Percentiles rank a stretch among this genome's conserved stretches.
These are phyloP conservation scores for Amaurobius ferox DNA, from an alignment of 2,888 invertebrate species.

Conservation along the genomic window DNA sequence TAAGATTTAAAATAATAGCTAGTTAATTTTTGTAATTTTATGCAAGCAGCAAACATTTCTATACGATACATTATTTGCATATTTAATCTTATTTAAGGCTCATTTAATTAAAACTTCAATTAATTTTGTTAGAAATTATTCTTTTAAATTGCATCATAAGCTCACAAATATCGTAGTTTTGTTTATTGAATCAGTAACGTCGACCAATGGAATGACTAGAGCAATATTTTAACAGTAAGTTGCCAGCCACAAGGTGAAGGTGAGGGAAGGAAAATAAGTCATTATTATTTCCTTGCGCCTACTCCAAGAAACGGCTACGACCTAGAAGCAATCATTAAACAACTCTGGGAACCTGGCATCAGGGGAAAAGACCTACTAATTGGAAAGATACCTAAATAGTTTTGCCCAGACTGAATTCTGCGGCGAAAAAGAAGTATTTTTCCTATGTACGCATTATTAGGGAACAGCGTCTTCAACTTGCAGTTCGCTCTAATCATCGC, in stretches of 20 bases:
- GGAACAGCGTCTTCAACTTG: constrained; percentile 9
- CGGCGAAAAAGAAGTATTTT: constrained; percentile 18
- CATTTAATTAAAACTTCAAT: too few relatives aligned
- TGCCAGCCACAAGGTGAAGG: neutral
- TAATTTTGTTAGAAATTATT: too few relatives aligned
- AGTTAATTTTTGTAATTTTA: too few relatives aligned
- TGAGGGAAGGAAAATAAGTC: constrained; percentile 20
- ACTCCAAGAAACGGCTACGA: neutral
- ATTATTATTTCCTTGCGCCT: constrained; percentile 56
- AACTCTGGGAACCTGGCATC: constrained; percentile 35
- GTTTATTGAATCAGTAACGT: constrained; percentile 30
- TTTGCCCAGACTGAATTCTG: constrained; percentile 6
- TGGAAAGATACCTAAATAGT: constrained; percentile 59
- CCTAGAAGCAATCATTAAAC: constrained; percentile 60
- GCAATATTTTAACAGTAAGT: neutral
- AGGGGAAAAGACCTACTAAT: constrained; percentile 31
- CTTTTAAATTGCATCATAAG: too few relatives aligned
- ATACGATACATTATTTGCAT: too few relatives aligned
- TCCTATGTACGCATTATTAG: constrained; percentile 23
- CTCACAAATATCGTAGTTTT: constrained; percentile 20
- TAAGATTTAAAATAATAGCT: too few relatives aligned
- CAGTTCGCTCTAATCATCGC: constrained; percentile 46
- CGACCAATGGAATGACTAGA: constrained; percentile 7
- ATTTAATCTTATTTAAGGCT: too few relatives aligned
- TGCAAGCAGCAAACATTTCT: too few relatives aligned